A percentile compares a stretch with the other conserved stretches of the same genome.
Evolutionary conservation across 35 echinoderm and acorn worm species (phyloP).

Genomic region (Anneissia japonica): DNA sequence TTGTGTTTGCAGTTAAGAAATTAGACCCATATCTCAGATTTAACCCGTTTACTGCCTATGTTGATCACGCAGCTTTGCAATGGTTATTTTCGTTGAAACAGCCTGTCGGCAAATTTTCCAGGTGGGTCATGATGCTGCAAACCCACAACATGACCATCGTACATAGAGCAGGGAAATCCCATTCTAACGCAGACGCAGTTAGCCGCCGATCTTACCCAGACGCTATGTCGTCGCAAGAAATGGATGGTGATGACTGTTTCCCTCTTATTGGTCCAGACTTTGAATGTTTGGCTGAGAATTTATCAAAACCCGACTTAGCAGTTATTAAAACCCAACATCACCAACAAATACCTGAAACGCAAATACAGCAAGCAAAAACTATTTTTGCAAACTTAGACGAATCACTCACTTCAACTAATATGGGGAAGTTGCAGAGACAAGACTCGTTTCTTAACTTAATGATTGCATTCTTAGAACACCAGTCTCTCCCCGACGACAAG

Average conservation of each 20-base stretch:
- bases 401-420: not conserved
- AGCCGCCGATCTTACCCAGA: constrained; percentile 20
- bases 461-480: constrained; percentile 8
- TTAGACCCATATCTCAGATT: constrained; percentile 32
- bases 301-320: not conserved
- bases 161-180: constrained; percentile 20
- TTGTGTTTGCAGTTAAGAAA: constrained; percentile 12
- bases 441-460: not conserved
- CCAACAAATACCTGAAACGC: not conserved
- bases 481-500: not conserved
- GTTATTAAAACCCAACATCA: not conserved
- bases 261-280: constrained; percentile 3
- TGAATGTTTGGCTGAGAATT: not conserved
- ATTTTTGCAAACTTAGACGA: not conserved
- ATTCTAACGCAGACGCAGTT: constrained; percentile 39
- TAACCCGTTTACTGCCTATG: constrained; percentile 15
- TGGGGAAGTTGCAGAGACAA: not conserved
- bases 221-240: not conserved
- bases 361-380: not conserved
- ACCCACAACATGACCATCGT: constrained; percentile 5
- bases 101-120: constrained; percentile 47
- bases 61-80: constrained; percentile 52
- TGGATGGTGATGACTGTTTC: constrained; percentile 29
- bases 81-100: constrained; percentile 52
- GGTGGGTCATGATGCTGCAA: constrained; percentile 33